Base-by-base conservation (phyloP, 2,797 vertebrate species). In the Oreochromis mossambicus region DNA sequence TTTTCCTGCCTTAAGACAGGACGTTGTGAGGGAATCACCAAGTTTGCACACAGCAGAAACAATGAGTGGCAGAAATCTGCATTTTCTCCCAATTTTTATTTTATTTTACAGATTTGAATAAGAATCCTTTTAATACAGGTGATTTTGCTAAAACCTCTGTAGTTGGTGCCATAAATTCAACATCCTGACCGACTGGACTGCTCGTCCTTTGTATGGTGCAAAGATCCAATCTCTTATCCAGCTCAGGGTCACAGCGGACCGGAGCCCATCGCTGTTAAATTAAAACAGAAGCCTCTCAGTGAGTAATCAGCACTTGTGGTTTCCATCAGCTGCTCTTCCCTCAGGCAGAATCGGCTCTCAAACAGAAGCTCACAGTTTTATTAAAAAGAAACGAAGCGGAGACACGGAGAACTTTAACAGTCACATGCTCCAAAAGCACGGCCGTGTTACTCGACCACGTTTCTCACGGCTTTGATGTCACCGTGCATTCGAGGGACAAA, bases 341-440 rank as follows among this genome's bases (percentile, higher is more conserved):
- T 46, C 21, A 1, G 24, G 66, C 41, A 46, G 66, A 0, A 46
- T 19, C 5, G 5, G 0, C 41, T 34, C 8, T 70, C 41, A 2
- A 26, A 29, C 66, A 70, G 2, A 5, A 46, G 14, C 41, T 70
- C 21, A 10, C 66, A 46, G 66, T 70, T 43, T n/a, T 0, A 43
- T 43, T 0, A 43, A 43, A 46, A 26, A 26, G 66, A 70, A 0
- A 46, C 1, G 9, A 11, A 36, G 17, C 3, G 17, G 17, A n/a
- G 17, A 63, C 2, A 36, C 56, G 0, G 0, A 46, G 4, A 1
- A 6, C 41, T 46, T 26, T 1, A 0, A 66, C 19, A 17, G 66
- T 46, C 66, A 26, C 38, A 11, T 26, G 38, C 66, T 66, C 36
- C 2, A 38, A 63, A 21, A 63, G 19, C 34, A 63, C 6, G 0